A percentile compares a stretch with the other conserved stretches of the same genome.
These are phyloP conservation scores for Acronicta leporina DNA, from an alignment of 2,888 invertebrate genomes.

Conservation along the genomic window DNA sequence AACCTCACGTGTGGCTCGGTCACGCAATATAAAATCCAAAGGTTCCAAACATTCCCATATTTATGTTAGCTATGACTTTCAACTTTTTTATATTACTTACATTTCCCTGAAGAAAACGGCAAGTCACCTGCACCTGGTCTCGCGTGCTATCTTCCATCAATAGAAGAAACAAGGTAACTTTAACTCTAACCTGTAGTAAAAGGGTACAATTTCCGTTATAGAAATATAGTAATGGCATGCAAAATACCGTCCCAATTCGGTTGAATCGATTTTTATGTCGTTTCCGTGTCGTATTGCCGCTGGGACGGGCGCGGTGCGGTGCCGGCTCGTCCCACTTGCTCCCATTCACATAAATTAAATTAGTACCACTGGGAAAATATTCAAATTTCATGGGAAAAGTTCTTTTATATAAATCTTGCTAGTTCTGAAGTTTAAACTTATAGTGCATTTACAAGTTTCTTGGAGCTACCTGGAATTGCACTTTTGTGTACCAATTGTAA, in stretches of 20 bases:
- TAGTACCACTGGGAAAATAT: constrained; percentile 21
- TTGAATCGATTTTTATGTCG: constrained; percentile 71
- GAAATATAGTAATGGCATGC: constrained; percentile 43
- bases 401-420: constrained; percentile 20
- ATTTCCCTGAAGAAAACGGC: constrained; percentile 47
- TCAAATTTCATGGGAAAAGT: constrained; percentile 38
- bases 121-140: constrained; percentile 53
- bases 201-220: constrained; percentile 25
- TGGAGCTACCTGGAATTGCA: neutral
- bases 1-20: too few species aligned
- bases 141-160: constrained; percentile 60
- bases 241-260: constrained; percentile 67
- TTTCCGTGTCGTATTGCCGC: constrained; percentile 62
- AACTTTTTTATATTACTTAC: constrained; percentile 9
- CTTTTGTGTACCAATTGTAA: neutral
- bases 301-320: constrained; percentile 56
- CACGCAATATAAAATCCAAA: neutral
- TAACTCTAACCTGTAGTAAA: constrained; percentile 20
- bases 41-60: constrained; percentile 1
- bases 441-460: too few species aligned
- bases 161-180: constrained; percentile 26
- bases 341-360: constrained; percentile 42
- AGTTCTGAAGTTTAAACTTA: neutral
- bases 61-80: constrained; percentile 16
- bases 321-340: constrained; percentile 54